Evolutionary conservation across 2,888 invertebrate genomes (phyloP).

Genomic region (Tetheella fluctuosa): DNA sequence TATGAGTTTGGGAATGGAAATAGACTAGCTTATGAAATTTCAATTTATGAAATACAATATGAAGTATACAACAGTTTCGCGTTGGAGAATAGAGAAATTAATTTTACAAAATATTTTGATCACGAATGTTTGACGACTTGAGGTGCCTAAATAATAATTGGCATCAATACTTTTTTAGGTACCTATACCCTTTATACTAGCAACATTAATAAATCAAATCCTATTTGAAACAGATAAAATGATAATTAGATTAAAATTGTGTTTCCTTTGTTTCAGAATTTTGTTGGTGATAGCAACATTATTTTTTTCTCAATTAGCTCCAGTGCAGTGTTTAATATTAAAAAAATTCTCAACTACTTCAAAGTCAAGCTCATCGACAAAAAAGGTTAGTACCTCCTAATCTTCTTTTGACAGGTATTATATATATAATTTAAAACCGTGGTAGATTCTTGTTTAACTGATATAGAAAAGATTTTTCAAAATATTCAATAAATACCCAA

Average conservation of each 20-base stretch:
- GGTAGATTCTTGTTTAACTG: background rate
- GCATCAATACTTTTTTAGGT: too few species aligned
- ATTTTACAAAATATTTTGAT: background rate
- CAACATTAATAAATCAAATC: too few species aligned
- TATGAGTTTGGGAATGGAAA: conserved; percentile 43
- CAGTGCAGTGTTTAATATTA: conserved; percentile 18
- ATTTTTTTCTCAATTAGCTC: conserved; percentile 7
- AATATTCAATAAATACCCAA: too few species aligned
- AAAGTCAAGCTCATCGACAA: conserved; percentile 12
- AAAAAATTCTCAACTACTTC: conserved; percentile 10
- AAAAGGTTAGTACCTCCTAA: conserved; percentile 13
- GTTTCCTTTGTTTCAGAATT: conserved; percentile 44
- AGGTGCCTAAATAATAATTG: too few species aligned
- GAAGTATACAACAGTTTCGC: background rate
- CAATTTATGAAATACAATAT: background rate
- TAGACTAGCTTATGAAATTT: conserved; percentile 29
- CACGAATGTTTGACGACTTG: background rate
- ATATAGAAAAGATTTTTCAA: background rate
- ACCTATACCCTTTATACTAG: too few species aligned
- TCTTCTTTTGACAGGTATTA: background rate
- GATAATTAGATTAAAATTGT: background rate
- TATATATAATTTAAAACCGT: background rate
- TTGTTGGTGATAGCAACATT: conserved; percentile 29
- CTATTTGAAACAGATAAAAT: background rate
- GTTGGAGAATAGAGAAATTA: background rate